Evolutionary conservation across 2,797 vertebrate genomes (phyloP).

Genomic region (Lophura swinhoii): DNA sequence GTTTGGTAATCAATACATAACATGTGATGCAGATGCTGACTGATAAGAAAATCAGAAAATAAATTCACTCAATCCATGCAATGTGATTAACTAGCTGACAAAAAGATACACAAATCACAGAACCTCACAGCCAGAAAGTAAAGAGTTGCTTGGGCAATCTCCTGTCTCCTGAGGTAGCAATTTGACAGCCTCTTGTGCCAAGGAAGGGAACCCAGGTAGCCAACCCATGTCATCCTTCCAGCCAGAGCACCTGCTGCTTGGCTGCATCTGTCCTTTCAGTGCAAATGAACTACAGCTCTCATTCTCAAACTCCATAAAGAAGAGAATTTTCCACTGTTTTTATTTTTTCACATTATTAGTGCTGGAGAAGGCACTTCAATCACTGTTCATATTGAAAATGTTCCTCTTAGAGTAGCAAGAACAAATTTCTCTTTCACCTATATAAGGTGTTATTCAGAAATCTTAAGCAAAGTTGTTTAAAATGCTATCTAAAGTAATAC

Average conservation of each 20-base stretch:
- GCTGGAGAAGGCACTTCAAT: not conserved
- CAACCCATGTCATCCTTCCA: conserved; percentile 26
- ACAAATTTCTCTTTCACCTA: conserved; percentile 47
- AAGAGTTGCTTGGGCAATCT: not conserved
- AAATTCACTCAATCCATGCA: not conserved
- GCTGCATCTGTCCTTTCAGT: conserved; percentile 30
- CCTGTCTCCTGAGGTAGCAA: not conserved
- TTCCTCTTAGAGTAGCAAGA: conserved; percentile 22
- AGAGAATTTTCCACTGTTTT: not conserved
- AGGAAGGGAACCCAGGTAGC: conserved; percentile 48
- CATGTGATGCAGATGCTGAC: not conserved
- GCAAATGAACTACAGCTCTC: not conserved
- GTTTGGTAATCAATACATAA: not conserved
- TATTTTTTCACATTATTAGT: conserved; percentile 15
- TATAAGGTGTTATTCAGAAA: conserved; percentile 73
- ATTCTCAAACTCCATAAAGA: not conserved
- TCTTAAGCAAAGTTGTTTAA: conserved; percentile 60
- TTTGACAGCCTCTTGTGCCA: conserved; percentile 41
- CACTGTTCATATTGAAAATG: not conserved
- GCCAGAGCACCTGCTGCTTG: conserved; percentile 40
- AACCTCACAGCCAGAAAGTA: not conserved
- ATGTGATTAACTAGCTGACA: not conserved
- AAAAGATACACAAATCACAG: not conserved
- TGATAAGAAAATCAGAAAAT: not conserved
- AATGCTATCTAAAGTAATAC: conserved; percentile 56